A percentile compares a stretch with the other conserved stretches of the same genome.
phyloP scores from a whole-genome alignment of 2,113 vertebrate genomes.

The Seriola aureovittata region DNA sequence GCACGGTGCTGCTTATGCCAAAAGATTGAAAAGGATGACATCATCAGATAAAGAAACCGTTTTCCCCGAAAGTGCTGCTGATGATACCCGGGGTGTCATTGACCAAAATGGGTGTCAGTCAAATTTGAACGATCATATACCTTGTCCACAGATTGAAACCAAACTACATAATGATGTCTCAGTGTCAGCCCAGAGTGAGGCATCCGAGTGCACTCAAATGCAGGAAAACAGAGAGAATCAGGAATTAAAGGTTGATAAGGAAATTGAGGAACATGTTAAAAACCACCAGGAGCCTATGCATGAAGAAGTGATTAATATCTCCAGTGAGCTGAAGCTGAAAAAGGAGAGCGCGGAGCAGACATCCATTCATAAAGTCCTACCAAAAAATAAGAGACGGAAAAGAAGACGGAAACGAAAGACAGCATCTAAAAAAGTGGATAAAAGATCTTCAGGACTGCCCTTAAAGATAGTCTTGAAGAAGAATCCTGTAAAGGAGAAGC shows the following conservation, averaged over 20 bases:
- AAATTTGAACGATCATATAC: slow-evolving; percentile 17
- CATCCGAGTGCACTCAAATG: slow-evolving; percentile 12
- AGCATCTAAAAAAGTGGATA: slow-evolving; percentile 36
- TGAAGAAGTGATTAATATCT: not conserved
- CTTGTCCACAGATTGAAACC: slow-evolving; percentile 38
- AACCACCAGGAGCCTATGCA: slow-evolving; percentile 22
- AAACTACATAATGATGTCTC: slow-evolving; percentile 32
- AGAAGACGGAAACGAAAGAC: slow-evolving; percentile 41
- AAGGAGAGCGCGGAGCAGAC: slow-evolving; percentile 35
- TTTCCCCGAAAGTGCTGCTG: slow-evolving; percentile 17
- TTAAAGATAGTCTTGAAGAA: slow-evolving; percentile 79
- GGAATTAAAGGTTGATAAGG: slow-evolving; percentile 36
- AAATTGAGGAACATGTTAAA: slow-evolving; percentile 11
- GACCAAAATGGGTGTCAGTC: slow-evolving; percentile 54
- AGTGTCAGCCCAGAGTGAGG: slow-evolving; percentile 26
- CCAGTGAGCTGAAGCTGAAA: slow-evolving; percentile 37
- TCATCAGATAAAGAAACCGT: slow-evolving; percentile 51
- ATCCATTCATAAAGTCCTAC: not conserved
- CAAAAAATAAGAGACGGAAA: slow-evolving; percentile 29
- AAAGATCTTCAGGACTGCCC: slow-evolving; percentile 26
- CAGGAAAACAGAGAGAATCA: slow-evolving; percentile 70
- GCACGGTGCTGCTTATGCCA: slow-evolving; percentile 56
- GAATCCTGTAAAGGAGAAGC: slow-evolving; percentile 71
- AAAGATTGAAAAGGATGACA: slow-evolving; percentile 56
- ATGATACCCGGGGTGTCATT: not conserved